Evolutionary conservation across 2,113 vertebrate genomes (phyloP).

Genomic region (Hyla sarda): DNA sequence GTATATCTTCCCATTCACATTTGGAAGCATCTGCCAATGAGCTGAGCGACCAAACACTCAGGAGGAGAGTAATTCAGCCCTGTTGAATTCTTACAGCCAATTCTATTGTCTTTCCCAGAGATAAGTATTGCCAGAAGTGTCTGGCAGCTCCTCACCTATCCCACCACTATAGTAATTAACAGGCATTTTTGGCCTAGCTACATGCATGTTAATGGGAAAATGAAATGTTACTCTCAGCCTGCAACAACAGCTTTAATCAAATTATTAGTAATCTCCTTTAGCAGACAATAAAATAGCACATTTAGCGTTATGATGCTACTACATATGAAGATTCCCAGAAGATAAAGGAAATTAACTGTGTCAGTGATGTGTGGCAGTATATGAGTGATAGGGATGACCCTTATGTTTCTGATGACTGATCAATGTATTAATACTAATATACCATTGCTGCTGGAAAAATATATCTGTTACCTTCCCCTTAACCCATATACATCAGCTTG

Average conservation of each 20-base stretch:
- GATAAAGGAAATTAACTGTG: no score
- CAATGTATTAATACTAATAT: no score
- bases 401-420: no score
- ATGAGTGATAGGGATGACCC: no score
- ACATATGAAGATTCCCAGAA: no score
- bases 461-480: no score
- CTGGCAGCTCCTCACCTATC: background rate
- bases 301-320: background rate
- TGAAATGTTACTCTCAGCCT: background rate
- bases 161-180: background rate
- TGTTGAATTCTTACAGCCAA: background rate
- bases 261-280: background rate
- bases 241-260: background rate
- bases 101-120: background rate
- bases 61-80: background rate
- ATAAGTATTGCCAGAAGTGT: background rate
- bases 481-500: no score
- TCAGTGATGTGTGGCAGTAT: no score
- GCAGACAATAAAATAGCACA: background rate
- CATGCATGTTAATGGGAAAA: background rate
- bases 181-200: background rate
- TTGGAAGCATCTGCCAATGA: background rate
- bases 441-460: no score
- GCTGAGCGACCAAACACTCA: background rate
- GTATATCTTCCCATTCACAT: background rate